Evolutionary conservation across 2,113 vertebrate species (phyloP).

Genomic region (Heterotis niloticus): DNA sequence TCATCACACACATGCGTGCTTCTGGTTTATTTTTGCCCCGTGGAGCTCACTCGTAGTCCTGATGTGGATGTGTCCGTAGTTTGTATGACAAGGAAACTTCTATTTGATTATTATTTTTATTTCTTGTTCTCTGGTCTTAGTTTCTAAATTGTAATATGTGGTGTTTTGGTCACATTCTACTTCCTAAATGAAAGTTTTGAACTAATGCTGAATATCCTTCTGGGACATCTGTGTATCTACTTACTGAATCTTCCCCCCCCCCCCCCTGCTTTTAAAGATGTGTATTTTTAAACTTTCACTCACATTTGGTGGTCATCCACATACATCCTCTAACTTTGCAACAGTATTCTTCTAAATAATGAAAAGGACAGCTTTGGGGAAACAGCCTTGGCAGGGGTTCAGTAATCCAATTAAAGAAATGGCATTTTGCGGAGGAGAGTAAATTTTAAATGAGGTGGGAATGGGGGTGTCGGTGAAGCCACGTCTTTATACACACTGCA

Average conservation of each 20-base stretch:
- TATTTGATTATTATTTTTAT: not conserved
- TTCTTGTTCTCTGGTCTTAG: not conserved
- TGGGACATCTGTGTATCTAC: not conserved
- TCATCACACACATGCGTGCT: not conserved
- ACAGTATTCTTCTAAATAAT: slow-evolving; percentile 5
- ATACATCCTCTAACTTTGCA: not conserved
- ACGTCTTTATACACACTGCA: not conserved
- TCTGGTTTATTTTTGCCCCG: not conserved
- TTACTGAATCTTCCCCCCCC: not conserved
- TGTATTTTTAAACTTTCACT: not conserved
- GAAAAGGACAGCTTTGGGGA: not conserved
- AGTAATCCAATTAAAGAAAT: not conserved
- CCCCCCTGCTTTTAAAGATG: too few relatives aligned
- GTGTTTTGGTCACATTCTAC: not conserved
- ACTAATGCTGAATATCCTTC: too few relatives aligned
- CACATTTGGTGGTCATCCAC: not conserved
- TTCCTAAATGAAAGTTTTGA: not conserved
- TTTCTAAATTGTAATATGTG: too few relatives aligned
- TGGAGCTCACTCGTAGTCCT: not conserved
- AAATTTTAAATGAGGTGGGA: not conserved
- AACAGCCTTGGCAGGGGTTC: not conserved
- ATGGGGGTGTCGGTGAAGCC: not conserved
- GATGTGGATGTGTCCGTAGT: not conserved
- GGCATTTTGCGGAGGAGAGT: too few relatives aligned
- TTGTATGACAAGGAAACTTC: too few relatives aligned